Evolutionary conservation across 1,140 invertebrate species (phyloP).

Genomic region (Marisa cornuarietis): DNA sequence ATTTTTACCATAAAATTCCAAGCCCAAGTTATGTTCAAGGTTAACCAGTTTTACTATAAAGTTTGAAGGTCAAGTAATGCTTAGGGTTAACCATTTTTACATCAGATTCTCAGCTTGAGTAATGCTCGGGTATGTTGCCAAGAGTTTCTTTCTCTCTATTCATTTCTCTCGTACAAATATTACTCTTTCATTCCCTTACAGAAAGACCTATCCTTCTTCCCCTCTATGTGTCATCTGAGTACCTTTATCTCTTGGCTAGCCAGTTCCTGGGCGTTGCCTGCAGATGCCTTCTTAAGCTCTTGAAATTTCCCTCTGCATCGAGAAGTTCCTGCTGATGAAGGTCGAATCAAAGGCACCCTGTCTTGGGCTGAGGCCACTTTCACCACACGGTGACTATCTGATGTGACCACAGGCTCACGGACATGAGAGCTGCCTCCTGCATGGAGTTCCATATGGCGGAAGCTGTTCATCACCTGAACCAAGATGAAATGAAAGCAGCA

Average conservation of each 20-base stretch:
- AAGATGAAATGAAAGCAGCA: too few relatives aligned
- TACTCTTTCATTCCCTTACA: too few relatives aligned
- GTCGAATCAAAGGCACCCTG: constrained; percentile 10
- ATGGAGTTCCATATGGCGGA: constrained; percentile 57
- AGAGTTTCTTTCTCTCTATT: too few relatives aligned
- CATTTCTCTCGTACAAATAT: too few relatives aligned
- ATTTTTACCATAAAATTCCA: too few relatives aligned
- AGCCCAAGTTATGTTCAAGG: too few relatives aligned
- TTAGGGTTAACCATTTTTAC: too few relatives aligned
- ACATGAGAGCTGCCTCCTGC: constrained; percentile 20
- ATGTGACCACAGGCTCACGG: constrained; percentile 10
- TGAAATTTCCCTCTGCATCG: constrained; percentile 33
- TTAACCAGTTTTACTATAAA: too few relatives aligned
- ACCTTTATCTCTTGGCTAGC: background rate
- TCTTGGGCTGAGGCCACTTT: constrained; percentile 13
- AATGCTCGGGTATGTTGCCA: too few relatives aligned
- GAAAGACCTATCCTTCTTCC: background rate
- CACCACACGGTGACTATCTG: constrained; percentile 18
- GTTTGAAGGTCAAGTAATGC: too few relatives aligned
- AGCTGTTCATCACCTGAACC: constrained; percentile 48
- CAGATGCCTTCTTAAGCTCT: constrained; percentile 24
- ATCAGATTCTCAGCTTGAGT: too few relatives aligned
- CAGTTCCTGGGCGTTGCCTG: background rate
- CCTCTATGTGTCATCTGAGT: background rate
- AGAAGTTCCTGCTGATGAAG: constrained; percentile 23